A percentile compares a stretch with the other conserved stretches of the same genome.
These are phyloP conservation scores for Acestrorhynchus altus DNA, from an alignment of 2,797 vertebrate genomes.

Conservation along the genomic window DNA sequence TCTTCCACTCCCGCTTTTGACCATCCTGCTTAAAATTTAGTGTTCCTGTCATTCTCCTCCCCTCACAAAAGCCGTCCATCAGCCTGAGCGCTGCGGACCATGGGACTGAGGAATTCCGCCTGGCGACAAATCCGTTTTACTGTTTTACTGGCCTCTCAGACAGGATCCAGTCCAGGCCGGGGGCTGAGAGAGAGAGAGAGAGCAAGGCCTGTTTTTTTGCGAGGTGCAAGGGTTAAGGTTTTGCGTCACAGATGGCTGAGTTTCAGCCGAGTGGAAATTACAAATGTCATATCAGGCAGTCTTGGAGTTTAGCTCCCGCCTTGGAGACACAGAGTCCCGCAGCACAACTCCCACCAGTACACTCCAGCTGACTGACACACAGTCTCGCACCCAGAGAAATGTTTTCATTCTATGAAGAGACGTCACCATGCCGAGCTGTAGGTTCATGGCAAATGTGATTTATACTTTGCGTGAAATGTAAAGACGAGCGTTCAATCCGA, in stretches of 20 bases:
- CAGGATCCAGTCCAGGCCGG: constrained; percentile 54
- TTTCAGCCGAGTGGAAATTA: constrained; percentile 62
- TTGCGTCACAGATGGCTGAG: constrained; percentile 55
- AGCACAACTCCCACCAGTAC: not conserved
- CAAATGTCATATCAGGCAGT: constrained; percentile 54
- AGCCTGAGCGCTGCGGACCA: constrained; percentile 45
- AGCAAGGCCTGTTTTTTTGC: constrained; percentile 9
- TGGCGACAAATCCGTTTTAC: constrained; percentile 60
- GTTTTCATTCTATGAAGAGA: not conserved
- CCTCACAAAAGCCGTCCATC: constrained; percentile 61
- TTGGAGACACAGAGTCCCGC: constrained; percentile 9
- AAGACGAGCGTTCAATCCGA: not conserved
- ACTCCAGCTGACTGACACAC: constrained; percentile 8
- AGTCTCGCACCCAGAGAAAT: constrained; percentile 12
- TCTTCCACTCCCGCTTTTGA: constrained; percentile 26
- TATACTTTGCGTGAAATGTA: too few relatives aligned
- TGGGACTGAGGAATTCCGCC: constrained; percentile 49
- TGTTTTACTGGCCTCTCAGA: constrained; percentile 58
- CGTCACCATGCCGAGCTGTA: not conserved
- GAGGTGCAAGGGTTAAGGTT: constrained; percentile 57
- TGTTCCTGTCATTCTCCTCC: constrained; percentile 59
- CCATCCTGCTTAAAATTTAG: constrained; percentile 58
- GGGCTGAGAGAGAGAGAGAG: constrained; percentile 2
- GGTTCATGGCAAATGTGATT: not conserved
- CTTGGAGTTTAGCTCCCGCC: constrained; percentile 47